Percentiles rank a stretch among this genome's conserved stretches.
Conservation (phyloP, 2,888 invertebrate genomes). For the Coenonympha glycerion region DNA sequence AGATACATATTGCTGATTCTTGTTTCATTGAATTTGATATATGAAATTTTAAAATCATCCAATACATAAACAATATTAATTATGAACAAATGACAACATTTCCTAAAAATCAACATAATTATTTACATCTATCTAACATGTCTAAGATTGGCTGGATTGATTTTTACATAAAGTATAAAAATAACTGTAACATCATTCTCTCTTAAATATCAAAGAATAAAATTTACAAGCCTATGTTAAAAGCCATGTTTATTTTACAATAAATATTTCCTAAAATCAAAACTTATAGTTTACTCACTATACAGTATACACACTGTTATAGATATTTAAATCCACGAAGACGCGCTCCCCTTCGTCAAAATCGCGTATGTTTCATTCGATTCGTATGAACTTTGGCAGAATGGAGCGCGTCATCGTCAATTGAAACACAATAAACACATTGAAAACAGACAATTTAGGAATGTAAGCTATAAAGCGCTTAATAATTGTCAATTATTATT, state of each 20-base stretch:
- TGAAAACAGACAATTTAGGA: neutral
- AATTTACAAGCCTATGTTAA: neutral
- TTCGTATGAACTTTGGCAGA: neutral
- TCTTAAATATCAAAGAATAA: neutral
- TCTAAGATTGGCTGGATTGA: conserved; percentile 10
- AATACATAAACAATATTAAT: conserved; percentile 10
- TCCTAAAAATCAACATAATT: conserved; percentile 9
- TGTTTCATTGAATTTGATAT: conserved; percentile 2
- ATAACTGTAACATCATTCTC: neutral
- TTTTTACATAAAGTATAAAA: neutral
- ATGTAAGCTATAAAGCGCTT: neutral
- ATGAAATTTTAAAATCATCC: neutral
- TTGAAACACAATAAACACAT: no score
- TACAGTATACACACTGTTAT: no score
- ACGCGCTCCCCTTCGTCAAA: no score
- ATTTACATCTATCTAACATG: conserved; percentile 13
- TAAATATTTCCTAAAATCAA: neutral
- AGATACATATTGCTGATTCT: conserved; percentile 16
- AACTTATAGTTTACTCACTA: no score
- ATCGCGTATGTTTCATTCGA: no score
- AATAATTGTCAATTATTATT: neutral
- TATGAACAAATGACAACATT: conserved; percentile 11
- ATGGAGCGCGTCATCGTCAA: no score
- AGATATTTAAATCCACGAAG: no score
- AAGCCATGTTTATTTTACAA: neutral